These are phyloP conservation scores for Euwallacea similis DNA, from an alignment of 1,140 invertebrate species.

Conservation along the genomic window DNA sequence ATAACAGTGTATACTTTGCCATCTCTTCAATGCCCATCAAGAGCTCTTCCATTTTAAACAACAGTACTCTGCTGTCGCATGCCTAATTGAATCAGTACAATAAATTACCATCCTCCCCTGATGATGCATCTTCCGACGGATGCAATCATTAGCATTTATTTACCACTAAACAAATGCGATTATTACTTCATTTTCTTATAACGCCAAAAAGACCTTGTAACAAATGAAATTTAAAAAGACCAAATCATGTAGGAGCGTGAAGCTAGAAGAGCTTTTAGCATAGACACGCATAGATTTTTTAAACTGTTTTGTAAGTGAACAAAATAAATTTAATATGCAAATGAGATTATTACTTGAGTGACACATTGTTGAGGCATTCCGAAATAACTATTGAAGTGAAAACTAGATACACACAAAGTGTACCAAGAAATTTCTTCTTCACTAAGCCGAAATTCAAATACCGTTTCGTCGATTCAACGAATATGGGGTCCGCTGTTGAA, in stretches of 20 bases:
- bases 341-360: too few species aligned
- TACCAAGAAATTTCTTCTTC: too few species aligned
- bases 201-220: too few species aligned
- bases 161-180: background rate
- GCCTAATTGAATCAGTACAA: constrained; percentile 22
- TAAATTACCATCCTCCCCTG: constrained; percentile 8
- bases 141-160: constrained; percentile 12
- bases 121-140: constrained; percentile 19
- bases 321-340: too few species aligned
- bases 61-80: constrained; percentile 5
- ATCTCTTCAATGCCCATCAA: background rate
- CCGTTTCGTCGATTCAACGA: background rate
- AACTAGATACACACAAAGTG: too few species aligned
- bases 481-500: constrained; percentile 6
- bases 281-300: too few species aligned
- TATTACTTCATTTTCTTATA: constrained; percentile 1
- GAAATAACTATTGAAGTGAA: background rate
- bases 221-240: too few species aligned
- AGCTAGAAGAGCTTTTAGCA: too few species aligned
- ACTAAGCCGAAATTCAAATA: constrained; percentile 22
- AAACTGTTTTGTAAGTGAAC: too few species aligned
- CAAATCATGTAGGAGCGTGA: too few species aligned
- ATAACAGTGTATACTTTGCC: too few species aligned
- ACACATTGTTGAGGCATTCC: too few species aligned
- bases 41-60: constrained; percentile 13